Conservation (phyloP, 1,140 invertebrate genomes). For the Teleopsis dalmanni region DNA sequence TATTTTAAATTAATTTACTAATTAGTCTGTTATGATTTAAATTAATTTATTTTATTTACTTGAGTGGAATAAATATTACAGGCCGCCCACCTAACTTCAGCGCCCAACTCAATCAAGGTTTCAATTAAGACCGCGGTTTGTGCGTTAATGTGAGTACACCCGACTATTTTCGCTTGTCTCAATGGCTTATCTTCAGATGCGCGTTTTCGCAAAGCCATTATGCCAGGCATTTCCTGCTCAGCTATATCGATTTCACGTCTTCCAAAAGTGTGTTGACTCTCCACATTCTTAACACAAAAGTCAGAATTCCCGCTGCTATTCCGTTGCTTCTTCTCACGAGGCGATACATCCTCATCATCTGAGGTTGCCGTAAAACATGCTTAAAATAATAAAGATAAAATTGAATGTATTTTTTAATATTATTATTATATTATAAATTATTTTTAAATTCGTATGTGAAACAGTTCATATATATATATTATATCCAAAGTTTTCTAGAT, state of each 20-base stretch:
- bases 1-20: background rate
- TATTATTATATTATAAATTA: background rate
- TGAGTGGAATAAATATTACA: conserved; percentile 98
- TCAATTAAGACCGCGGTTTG: conserved; percentile 95
- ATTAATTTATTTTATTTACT: conserved; percentile 41
- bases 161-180: conserved; percentile 89
- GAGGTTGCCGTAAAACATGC: conserved; percentile 84
- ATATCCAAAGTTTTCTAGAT: no score
- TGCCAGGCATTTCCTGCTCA: conserved; percentile 97
- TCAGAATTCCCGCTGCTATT: conserved; percentile 70
- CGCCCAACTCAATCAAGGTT: conserved; percentile 80
- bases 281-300: conserved; percentile 85
- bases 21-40: background rate
- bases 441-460: background rate
- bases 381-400: conserved; percentile 47
- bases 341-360: conserved; percentile 59
- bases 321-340: conserved; percentile 72
- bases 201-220: conserved; percentile 84
- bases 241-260: conserved; percentile 90
- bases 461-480: no score
- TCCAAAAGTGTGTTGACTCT: conserved; percentile 70
- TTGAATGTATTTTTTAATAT: background rate
- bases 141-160: conserved; percentile 95
- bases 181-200: conserved; percentile 88
- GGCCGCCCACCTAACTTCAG: conserved; percentile 86